Percentiles rank a stretch among this genome's conserved stretches.
phyloP scores from a whole-genome alignment of 2,888 invertebrate genomes.

The Leptinotarsa haldemani region DNA sequence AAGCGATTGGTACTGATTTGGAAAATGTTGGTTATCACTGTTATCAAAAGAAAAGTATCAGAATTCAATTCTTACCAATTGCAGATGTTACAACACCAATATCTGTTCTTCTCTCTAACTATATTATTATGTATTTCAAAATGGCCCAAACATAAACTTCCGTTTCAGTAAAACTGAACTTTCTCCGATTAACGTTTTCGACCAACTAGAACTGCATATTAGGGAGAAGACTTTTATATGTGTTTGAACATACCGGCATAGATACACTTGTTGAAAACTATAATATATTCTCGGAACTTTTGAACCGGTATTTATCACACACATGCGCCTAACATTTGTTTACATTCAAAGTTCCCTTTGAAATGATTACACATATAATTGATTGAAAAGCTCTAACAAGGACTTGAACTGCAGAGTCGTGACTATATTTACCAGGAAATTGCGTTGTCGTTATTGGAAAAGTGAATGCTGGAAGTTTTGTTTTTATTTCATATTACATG shows the following conservation, averaged over 20 bases:
- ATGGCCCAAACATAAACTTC: neutral
- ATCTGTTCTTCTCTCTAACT: too few species aligned
- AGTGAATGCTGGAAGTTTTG: too few species aligned
- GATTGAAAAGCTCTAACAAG: neutral
- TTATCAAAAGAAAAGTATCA: too few species aligned
- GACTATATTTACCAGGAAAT: neutral
- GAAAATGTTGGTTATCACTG: too few species aligned
- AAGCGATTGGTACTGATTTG: too few species aligned
- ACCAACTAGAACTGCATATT: neutral
- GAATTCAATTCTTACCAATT: too few species aligned
- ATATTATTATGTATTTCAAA: too few species aligned
- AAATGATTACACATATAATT: neutral
- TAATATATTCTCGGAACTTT: slow-evolving; percentile 23
- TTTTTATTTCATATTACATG: too few species aligned
- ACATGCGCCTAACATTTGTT: slow-evolving; percentile 50
- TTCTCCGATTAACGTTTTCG: too few species aligned
- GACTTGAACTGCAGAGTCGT: neutral
- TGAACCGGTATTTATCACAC: slow-evolving; percentile 25
- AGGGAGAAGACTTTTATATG: slow-evolving; percentile 2
- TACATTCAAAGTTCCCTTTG: slow-evolving; percentile 38
- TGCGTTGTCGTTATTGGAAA: neutral
- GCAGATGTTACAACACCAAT: too few species aligned
- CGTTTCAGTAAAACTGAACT: neutral
- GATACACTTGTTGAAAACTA: slow-evolving; percentile 21
- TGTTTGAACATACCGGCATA: slow-evolving; percentile 17